Conservation (phyloP, 2,888 invertebrate genomes). For the Anarsia innoxiella region DNA sequence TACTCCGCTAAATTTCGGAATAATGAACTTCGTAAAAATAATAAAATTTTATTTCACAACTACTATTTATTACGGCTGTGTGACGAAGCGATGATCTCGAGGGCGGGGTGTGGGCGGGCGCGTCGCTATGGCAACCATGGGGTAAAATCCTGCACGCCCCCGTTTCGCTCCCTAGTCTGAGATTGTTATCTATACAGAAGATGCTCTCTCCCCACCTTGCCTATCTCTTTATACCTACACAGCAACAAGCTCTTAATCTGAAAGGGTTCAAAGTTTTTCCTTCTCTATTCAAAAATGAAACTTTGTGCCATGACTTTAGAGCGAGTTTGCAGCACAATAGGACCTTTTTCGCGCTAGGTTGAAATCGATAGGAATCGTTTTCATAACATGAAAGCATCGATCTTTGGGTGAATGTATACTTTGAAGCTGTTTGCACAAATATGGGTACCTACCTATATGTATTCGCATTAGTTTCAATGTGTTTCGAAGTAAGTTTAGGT, state of each 20-base stretch:
- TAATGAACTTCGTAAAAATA: conserved; percentile 62
- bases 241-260: conserved; percentile 52
- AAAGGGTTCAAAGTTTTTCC: conserved; percentile 55
- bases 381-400: too few species aligned
- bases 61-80: conserved; percentile 52
- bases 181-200: conserved; percentile 66
- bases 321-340: conserved; percentile 21
- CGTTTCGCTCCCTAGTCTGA: conserved; percentile 45
- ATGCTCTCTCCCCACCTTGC: conserved; percentile 58
- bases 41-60: conserved; percentile 67
- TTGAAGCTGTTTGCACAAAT: too few species aligned
- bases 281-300: conserved; percentile 26
- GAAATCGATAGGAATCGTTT: conserved; percentile 50
- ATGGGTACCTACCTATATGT: too few species aligned
- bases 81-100: conserved; percentile 49
- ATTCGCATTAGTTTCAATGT: too few species aligned
- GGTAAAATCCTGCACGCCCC: conserved; percentile 61
- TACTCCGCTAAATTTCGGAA: conserved; percentile 48
- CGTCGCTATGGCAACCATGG: conserved; percentile 61
- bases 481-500: too few species aligned
- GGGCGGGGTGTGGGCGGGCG: conserved; percentile 57
- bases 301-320: too few species aligned
- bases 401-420: too few species aligned
- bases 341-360: conserved; percentile 23
- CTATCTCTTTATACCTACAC: conserved; percentile 48